Evolutionary conservation across 92 coral and sea anemone species (phyloP).

Genomic region (Umimayanthus chanpuru): DNA sequence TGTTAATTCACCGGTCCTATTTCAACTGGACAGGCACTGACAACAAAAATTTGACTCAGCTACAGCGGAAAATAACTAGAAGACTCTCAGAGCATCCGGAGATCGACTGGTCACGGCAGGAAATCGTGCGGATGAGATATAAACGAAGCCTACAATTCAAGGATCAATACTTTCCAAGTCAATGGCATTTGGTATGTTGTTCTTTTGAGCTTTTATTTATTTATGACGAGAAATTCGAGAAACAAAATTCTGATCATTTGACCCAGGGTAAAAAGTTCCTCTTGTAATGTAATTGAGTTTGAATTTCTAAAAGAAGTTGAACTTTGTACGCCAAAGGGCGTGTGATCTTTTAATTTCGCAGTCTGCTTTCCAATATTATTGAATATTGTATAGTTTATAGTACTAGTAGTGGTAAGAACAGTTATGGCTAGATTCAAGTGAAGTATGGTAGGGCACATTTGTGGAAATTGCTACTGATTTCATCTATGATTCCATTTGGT

Average conservation of each 20-base stretch:
- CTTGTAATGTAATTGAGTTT: not conserved
- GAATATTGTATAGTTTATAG: no score
- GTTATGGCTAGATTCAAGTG: not conserved
- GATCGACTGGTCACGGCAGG: conserved; percentile 94
- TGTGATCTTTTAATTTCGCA: not conserved
- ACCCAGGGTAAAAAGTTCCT: not conserved
- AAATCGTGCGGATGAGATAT: conserved; percentile 74
- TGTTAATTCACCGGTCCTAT: conserved; percentile 81
- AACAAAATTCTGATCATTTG: not conserved
- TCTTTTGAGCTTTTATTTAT: conserved; percentile 58
- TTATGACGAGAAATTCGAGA: conserved; percentile 8
- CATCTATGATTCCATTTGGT: not conserved
- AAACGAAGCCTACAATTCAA: conserved; percentile 91
- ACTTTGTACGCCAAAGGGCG: not conserved
- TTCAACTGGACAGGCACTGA: conserved; percentile 55
- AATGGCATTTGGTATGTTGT: conserved; percentile 96
- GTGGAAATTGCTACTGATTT: not conserved
- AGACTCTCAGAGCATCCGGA: conserved; percentile 79
- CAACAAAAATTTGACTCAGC: conserved; percentile 38
- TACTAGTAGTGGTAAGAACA: no score
- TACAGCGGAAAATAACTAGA: conserved; percentile 60
- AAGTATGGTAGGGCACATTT: not conserved
- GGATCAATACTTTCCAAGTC: conserved; percentile 98
- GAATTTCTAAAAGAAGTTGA: no score
- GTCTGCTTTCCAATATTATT: not conserved